phyloP scores from a whole-genome alignment of 1,140 invertebrate genomes.

The Lamellibrachia luymesi region DNA sequence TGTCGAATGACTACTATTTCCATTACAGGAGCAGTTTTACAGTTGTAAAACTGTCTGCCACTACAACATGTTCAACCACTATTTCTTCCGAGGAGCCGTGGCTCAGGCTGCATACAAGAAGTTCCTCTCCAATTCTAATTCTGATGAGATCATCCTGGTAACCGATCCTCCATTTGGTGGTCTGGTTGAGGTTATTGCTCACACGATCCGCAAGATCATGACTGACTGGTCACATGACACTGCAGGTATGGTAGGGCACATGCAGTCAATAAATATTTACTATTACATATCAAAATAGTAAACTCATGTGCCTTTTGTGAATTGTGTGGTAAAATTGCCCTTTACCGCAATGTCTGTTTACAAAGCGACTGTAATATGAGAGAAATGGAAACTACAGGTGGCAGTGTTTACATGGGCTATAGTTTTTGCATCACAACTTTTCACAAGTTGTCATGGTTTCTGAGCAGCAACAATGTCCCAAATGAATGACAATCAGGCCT shows the following conservation, averaged over 20 bases:
- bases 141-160: constrained; percentile 59
- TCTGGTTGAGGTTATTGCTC: constrained; percentile 73
- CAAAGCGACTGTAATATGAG: too few relatives aligned
- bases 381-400: too few relatives aligned
- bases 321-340: too few relatives aligned
- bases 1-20: not conserved
- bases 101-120: not conserved
- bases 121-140: not conserved
- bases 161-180: constrained; percentile 90
- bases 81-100: constrained; percentile 66
- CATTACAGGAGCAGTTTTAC: constrained; percentile 68
- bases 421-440: too few relatives aligned
- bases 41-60: constrained; percentile 68
- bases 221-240: constrained; percentile 47
- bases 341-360: too few relatives aligned
- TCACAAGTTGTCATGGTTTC: too few relatives aligned
- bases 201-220: constrained; percentile 67
- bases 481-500: too few relatives aligned
- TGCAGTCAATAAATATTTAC: too few relatives aligned
- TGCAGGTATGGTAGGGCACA: not conserved
- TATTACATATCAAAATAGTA: too few relatives aligned
- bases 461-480: too few relatives aligned
- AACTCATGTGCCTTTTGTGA: too few relatives aligned
- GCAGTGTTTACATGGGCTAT: too few relatives aligned
- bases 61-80: constrained; percentile 88